These are phyloP conservation scores for Orchestia grillus DNA, from an alignment of 1,140 invertebrate genomes.

Conservation along the genomic window DNA sequence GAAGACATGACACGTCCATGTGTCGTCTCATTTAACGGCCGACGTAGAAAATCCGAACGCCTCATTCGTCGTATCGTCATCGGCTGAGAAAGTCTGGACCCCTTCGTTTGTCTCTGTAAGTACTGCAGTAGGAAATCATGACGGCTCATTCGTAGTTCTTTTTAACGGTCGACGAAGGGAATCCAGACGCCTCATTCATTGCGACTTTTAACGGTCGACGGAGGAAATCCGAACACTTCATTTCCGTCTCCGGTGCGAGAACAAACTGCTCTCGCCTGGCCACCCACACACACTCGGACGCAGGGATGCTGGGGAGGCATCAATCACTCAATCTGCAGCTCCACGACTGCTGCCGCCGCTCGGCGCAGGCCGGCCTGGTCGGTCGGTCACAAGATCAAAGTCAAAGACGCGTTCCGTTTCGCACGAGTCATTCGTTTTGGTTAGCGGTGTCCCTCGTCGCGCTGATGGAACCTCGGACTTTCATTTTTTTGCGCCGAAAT, in stretches of 20 bases:
- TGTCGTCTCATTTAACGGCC: not conserved
- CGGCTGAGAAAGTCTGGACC: not conserved
- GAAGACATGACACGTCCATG: not conserved
- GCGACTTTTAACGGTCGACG: not conserved
- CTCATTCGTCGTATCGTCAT: not conserved
- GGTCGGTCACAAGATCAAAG: not conserved
- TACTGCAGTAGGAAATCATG: not conserved
- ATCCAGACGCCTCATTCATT: not conserved
- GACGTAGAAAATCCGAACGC: not conserved
- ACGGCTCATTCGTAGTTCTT: not conserved
- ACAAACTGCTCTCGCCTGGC: not conserved
- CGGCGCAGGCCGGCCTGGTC: no score
- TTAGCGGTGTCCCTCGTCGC: not conserved
- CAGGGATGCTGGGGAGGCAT: no score
- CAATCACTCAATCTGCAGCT: not conserved
- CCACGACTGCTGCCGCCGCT: not conserved
- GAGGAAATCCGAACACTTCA: not conserved
- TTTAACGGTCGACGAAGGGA: not conserved
- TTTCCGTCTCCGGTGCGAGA: not conserved
- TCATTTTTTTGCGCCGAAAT: not conserved
- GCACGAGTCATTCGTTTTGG: not conserved
- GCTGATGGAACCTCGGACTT: not conserved
- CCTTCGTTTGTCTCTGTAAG: not conserved
- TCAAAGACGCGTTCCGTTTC: not conserved
- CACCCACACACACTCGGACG: no score